A percentile compares a stretch with the other conserved stretches of the same genome.
These are phyloP conservation scores for Habropoda laboriosa DNA, from an alignment of 1,140 invertebrate genomes.

Conservation along the genomic window DNA sequence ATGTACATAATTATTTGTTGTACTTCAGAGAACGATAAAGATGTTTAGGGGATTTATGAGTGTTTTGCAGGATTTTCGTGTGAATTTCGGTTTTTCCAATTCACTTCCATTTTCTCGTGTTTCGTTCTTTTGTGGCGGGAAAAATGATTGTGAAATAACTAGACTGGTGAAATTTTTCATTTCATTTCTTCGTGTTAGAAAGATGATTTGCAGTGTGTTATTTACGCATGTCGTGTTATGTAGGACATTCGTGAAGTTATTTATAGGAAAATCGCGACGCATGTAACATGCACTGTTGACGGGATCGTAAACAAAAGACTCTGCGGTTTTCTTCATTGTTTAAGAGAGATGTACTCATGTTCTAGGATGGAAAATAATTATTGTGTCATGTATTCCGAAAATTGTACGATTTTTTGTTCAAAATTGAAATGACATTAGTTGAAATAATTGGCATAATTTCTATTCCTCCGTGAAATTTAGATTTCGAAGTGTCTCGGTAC, in stretches of 20 bases:
- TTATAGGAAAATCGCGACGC: slow-evolving; percentile 12
- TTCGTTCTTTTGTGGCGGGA: too few relatives aligned
- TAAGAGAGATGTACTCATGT: not conserved
- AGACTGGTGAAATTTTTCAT: not conserved
- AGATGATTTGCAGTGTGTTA: slow-evolving; percentile 2
- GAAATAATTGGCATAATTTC: not conserved
- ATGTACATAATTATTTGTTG: too few relatives aligned
- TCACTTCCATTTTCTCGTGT: not conserved
- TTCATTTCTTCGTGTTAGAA: not conserved
- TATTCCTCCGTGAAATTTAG: too few relatives aligned
- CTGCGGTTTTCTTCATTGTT: not conserved
- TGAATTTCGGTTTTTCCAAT: too few relatives aligned
- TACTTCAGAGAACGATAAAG: too few relatives aligned
- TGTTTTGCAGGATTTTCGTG: too few relatives aligned
- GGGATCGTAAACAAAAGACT: not conserved
- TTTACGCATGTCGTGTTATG: not conserved
- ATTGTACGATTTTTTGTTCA: not conserved
- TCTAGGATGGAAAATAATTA: not conserved
- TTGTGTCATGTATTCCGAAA: not conserved
- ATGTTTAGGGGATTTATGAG: too few relatives aligned
- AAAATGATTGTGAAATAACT: not conserved
- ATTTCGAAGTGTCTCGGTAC: too few relatives aligned
- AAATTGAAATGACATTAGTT: not conserved
- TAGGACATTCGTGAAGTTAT: slow-evolving; percentile 1
- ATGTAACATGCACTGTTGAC: not conserved